Evolutionary conservation across 2,797 vertebrate genomes (phyloP).

Genomic region (Taenioides sp.): DNA sequence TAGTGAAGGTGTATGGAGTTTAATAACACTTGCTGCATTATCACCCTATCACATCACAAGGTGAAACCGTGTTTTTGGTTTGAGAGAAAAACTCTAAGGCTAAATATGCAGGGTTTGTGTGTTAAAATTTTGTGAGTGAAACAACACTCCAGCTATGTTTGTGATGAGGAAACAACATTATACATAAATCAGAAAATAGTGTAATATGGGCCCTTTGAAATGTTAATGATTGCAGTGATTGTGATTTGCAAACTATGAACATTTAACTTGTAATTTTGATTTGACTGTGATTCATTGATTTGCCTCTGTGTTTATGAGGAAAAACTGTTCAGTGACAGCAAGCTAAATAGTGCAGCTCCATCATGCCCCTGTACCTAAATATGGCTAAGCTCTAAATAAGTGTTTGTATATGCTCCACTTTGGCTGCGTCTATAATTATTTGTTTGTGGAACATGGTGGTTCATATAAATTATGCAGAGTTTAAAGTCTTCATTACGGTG

Average conservation of each 20-base stretch:
- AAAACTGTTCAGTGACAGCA: neutral
- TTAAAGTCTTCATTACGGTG: neutral
- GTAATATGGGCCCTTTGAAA: too few species aligned
- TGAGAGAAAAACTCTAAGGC: too few species aligned
- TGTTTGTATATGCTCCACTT: neutral
- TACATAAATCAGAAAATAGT: too few species aligned
- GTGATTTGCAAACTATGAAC: neutral
- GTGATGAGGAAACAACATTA: too few species aligned
- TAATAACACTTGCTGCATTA: too few species aligned
- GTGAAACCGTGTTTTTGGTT: too few species aligned
- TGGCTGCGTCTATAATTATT: neutral
- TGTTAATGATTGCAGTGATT: too few species aligned
- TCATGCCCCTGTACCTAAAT: constrained; percentile 32
- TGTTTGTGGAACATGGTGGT: neutral
- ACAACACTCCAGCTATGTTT: too few species aligned
- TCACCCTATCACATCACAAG: too few species aligned
- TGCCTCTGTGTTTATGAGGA: constrained; percentile 15
- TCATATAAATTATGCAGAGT: neutral
- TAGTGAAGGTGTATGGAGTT: too few species aligned
- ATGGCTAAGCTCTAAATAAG: constrained; percentile 23
- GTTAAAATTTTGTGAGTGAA: too few species aligned
- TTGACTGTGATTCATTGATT: neutral
- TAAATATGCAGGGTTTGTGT: too few species aligned
- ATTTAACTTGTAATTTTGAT: neutral
- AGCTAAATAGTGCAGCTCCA: constrained; percentile 15